Evolutionary conservation across 2,888 invertebrate species (phyloP).

Genomic region (Cataglyphis albicans): DNA sequence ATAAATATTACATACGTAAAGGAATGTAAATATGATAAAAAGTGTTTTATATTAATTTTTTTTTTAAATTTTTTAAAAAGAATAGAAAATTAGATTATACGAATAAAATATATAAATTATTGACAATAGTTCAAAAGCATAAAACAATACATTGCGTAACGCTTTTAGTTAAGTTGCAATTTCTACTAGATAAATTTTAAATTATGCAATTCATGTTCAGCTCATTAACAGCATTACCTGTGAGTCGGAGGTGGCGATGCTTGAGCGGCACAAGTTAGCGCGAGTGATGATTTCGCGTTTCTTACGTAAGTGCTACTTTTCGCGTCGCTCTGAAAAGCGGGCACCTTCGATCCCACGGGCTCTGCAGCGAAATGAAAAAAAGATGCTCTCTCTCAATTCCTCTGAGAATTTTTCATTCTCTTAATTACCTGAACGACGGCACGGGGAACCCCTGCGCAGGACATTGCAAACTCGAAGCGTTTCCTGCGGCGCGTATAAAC

Average conservation of each 20-base stretch:
- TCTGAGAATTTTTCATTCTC: slow-evolving; percentile 26
- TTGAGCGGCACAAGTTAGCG: slow-evolving; percentile 90
- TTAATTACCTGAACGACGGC: slow-evolving; percentile 90
- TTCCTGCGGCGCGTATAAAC: slow-evolving; percentile 86
- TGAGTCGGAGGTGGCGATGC: slow-evolving; percentile 91
- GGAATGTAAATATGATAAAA: neutral
- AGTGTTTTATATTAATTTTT: neutral
- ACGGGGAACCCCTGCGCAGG: slow-evolving; percentile 91
- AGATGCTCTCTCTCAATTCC: slow-evolving; percentile 81
- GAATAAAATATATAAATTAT: slow-evolving; percentile 19
- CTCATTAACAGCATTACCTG: slow-evolving; percentile 87
- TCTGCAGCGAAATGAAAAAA: slow-evolving; percentile 81
- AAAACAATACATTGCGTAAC: neutral
- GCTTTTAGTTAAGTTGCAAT: neutral
- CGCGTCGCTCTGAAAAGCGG: slow-evolving; percentile 88
- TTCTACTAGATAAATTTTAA: neutral
- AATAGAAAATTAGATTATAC: neutral
- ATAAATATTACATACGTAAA: neutral
- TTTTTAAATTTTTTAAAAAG: neutral
- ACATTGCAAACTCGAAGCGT: slow-evolving; percentile 89
- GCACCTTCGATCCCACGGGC: slow-evolving; percentile 88
- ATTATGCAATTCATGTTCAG: slow-evolving; percentile 8
- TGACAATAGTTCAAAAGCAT: neutral
- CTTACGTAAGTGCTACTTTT: slow-evolving; percentile 84
- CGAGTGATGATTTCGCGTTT: slow-evolving; percentile 86